A percentile compares a stretch with the other conserved stretches of the same genome.
These are phyloP conservation scores for Aix galericulata DNA, from an alignment of 2,113 vertebrate genomes.

Conservation along the genomic window DNA sequence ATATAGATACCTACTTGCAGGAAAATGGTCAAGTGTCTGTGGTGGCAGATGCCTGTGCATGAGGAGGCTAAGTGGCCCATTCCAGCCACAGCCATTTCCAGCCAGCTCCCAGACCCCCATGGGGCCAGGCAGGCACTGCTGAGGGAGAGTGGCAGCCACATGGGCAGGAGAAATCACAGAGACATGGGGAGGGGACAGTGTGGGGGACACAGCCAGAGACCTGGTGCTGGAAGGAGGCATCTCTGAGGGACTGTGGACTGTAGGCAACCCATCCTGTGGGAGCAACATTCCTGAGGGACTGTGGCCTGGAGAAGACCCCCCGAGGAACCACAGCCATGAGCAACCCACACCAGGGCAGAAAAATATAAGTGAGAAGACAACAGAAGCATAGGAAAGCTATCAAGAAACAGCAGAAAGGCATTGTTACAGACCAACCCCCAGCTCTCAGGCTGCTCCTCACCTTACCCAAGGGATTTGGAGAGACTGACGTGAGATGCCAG, in stretches of 20 bases:
- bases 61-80: not conserved
- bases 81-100: accelerated
- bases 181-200: not conserved
- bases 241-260: not conserved
- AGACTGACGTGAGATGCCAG: not conserved
- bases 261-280: accelerated
- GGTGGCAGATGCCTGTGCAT: accelerated
- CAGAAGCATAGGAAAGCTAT: not conserved
- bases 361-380: not conserved
- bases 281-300: not conserved
- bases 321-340: not conserved
- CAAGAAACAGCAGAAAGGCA: not conserved
- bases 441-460: not conserved
- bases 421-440: not conserved
- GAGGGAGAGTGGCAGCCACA: accelerated
- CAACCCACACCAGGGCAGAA: not conserved
- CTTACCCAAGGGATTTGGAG: not conserved
- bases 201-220: accelerated
- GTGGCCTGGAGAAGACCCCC: too few species aligned
- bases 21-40: not conserved
- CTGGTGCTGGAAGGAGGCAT: accelerated
- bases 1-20: not conserved
- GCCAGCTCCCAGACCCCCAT: accelerated
- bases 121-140: accelerated
- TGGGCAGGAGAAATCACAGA: not conserved